Base-by-base conservation (phyloP, 2,888 invertebrate species). In the Nudaria mundana region DNA sequence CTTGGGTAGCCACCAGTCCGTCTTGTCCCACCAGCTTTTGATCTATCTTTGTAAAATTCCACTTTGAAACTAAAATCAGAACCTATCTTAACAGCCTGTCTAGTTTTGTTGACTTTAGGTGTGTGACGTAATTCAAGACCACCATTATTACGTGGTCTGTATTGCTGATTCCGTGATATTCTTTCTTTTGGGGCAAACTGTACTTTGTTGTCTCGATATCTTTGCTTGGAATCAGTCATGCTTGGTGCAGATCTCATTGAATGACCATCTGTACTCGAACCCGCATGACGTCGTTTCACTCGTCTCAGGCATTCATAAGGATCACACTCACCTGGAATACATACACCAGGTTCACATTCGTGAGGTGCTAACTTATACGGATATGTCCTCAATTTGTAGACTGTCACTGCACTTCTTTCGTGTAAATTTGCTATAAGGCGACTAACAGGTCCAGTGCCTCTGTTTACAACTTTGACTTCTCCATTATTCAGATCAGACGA, bases 51-150 rank as follows among this genome's bases (percentile, higher is more conserved):
- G 37, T 40, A 55, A 55, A 72, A 71, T 40, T 71, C 66, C 12
- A 72, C 37, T 33, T 64, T 50, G 35, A 73, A 65, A 30, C 59
- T 63, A 37, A 66, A 66, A 20, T 47, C 58, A 11, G 74, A 74
- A 16, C 64, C 61, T 29, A 71, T 46, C n/a, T 60, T 59, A 3
- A 71, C 64, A 6, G 55, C 62, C 40, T 66, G 54, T 40, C 42
- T 55, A 3, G 42, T 38, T n/a, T 42, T 5, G 14, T 28, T 37
- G 33, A 18, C 29, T 40, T 30, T 34, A n/a, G 33, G 24, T 16
- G 14, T 24, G 14, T 33, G 33, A 7, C 33, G 24, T 16, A 33
- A 23, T 15, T 33, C 33, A 24, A 33, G n/a, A 24, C 33, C 33
- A 24, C 24, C 24, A 24, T 24, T 10, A 24, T 24, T 10, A 8